Evolutionary conservation across 2,888 invertebrate genomes (phyloP).

Genomic region (Ophonus ardosiacus): DNA sequence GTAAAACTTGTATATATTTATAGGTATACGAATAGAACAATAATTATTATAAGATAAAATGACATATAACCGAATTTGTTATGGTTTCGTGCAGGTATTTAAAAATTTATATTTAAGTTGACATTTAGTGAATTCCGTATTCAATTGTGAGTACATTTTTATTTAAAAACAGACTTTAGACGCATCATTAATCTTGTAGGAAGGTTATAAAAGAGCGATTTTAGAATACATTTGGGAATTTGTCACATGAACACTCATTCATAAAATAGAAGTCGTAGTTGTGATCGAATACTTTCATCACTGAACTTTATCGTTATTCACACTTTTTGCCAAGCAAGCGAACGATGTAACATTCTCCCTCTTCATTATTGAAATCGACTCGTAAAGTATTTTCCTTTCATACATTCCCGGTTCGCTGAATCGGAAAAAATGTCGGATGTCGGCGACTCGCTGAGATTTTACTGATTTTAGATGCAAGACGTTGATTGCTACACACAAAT

Average conservation of each 20-base stretch:
- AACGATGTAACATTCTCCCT: constrained; percentile 2
- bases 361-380: constrained; percentile 62
- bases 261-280: constrained; percentile 11
- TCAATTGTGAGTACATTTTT: neutral
- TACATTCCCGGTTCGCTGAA: constrained; percentile 61
- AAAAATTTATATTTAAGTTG: too few species aligned
- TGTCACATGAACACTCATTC: constrained; percentile 26
- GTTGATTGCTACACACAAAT: neutral
- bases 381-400: constrained; percentile 60
- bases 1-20: too few species aligned
- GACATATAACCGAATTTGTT: too few species aligned
- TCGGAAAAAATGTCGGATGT: constrained; percentile 57
- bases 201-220: neutral
- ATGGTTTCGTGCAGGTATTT: too few species aligned
- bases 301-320: constrained; percentile 9
- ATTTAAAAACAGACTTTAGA: neutral
- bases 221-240: constrained; percentile 11
- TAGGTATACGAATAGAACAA: too few species aligned
- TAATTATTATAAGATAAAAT: too few species aligned
- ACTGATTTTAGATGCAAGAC: neutral
- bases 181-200: constrained; percentile 5
- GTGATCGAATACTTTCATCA: constrained; percentile 20
- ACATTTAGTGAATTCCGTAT: neutral
- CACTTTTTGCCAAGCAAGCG: constrained; percentile 4
- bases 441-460: neutral